A percentile compares a stretch with the other conserved stretches of the same genome.
Conservation (phyloP, 2,113 vertebrate species). For the Cryptomyrus ogoouensis region DNA sequence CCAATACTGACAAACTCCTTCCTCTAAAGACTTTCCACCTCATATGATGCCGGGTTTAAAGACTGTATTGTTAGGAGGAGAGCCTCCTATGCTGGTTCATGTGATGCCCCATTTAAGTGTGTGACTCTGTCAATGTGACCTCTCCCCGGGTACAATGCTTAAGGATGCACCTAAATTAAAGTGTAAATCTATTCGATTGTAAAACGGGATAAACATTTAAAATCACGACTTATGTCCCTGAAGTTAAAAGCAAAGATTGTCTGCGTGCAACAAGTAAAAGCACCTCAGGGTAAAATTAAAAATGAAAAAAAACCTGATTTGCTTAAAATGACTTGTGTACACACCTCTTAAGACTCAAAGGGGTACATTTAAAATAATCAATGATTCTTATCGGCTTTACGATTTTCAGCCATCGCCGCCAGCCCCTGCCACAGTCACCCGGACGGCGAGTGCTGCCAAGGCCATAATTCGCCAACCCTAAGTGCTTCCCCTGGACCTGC, state of each 20-base stretch:
- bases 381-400: constrained; percentile 46
- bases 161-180: background rate
- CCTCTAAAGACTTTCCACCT: background rate
- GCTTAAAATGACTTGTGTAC: constrained; percentile 35
- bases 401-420: constrained; percentile 68
- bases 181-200: background rate
- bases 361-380: constrained; percentile 36
- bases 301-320: constrained; percentile 3
- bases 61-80: background rate
- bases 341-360: constrained; percentile 61
- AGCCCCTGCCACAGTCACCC: constrained; percentile 62
- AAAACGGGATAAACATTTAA: background rate
- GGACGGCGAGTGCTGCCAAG: constrained; percentile 43
- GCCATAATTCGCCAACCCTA: background rate
- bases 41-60: background rate
- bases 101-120: background rate
- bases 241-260: constrained; percentile 28
- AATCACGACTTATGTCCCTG: constrained; percentile 8
- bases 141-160: background rate
- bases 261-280: constrained; percentile 21
- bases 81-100: background rate
- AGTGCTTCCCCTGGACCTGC: constrained; percentile 11
- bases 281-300: constrained; percentile 5
- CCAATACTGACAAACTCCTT: background rate
- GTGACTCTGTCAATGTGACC: background rate